These are phyloP conservation scores for Acanthurus leucopareius DNA, from an alignment of 2,797 vertebrate species.

Conservation along the genomic window DNA sequence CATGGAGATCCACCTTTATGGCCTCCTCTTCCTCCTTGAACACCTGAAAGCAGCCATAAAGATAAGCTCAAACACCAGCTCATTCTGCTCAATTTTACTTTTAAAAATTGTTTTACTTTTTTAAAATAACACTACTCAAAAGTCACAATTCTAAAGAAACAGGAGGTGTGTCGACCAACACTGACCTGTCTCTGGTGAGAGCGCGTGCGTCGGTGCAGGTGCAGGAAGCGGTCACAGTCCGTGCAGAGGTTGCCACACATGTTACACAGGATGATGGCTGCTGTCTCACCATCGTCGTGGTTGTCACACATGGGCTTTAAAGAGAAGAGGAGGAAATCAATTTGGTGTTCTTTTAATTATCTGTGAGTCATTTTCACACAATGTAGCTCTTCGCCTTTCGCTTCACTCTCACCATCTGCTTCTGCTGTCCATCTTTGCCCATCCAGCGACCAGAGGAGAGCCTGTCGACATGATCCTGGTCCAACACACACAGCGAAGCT, in stretches of 20 bases:
- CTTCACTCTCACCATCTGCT: constrained; percentile 93
- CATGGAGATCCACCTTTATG: constrained; percentile 99
- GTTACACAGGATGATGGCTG: constrained; percentile 98
- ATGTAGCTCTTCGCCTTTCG: not conserved
- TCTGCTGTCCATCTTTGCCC: constrained; percentile 99
- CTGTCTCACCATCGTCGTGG: constrained; percentile 98
- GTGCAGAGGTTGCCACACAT: constrained; percentile 98
- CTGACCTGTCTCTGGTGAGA: constrained; percentile 98
- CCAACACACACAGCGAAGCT: constrained; percentile 97
- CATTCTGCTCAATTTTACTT: not conserved
- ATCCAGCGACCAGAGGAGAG: constrained; percentile 99
- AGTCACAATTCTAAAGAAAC: not conserved
- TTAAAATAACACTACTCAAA: not conserved
- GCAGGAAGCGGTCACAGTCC: constrained; percentile 98
- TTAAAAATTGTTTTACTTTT: not conserved
- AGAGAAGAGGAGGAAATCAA: constrained; percentile 3
- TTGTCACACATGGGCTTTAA: constrained; percentile 99
- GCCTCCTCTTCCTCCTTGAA: constrained; percentile 99
- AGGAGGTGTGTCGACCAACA: not conserved
- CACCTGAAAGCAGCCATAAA: constrained; percentile 85
- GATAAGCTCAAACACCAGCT: not conserved
- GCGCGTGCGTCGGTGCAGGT: constrained; percentile 97
- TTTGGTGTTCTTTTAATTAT: not conserved
- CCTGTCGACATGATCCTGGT: constrained; percentile 98
- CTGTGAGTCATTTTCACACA: not conserved